Base-by-base conservation (phyloP, 2,888 invertebrate species). In the Galerucella pusilla region DNA sequence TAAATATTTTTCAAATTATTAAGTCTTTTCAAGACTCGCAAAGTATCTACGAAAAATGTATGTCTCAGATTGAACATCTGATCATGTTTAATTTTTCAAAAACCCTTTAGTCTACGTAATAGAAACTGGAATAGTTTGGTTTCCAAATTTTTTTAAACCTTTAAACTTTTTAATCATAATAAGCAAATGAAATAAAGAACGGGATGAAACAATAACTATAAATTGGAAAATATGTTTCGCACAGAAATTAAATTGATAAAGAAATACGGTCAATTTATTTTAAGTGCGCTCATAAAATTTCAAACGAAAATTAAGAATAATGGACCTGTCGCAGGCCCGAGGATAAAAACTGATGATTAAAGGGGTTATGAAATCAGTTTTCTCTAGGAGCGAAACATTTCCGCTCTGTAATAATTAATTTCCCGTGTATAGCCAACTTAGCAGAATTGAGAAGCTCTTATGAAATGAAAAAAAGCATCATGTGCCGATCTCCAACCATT, bases 401-500 rank as follows among this genome's bases (percentile, higher is more conserved):
- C 68, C 68, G 68, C 25, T 71, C 63, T 63, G 20, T 64, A 71
- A 71, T 71, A 71, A 71, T 71, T 71, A 71, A 71, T 71, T 71
- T 63, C 52, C 70, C 45, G 14, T 46, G 28, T 46, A 49, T 61
- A 35, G 63, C 70, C 70, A 71, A 71, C 63, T 71, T 64, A 64
- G 70, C 70, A 63, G 70, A 71, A 71, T 71, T 54, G 65, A 74
- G 69, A 65, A 70, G 65, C 68, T 74, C 71, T 71, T 74, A 71
- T 64, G 77, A 72, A 70, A 75, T 73, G 77, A 71, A 77, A 76
- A 77, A 77, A 77, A 67, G 72, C 72, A 73, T 73, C 76, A 71
- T 76, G 71, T 71, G 71, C 74, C 65, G 74, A 76, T 74, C 76
- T 74, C 49, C 68, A 69, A 59, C 68, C 74, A 74, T 76, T 76